These are phyloP conservation scores for Oithona nana DNA, from an alignment of 2,888 invertebrate genomes.

Conservation along the genomic window DNA sequence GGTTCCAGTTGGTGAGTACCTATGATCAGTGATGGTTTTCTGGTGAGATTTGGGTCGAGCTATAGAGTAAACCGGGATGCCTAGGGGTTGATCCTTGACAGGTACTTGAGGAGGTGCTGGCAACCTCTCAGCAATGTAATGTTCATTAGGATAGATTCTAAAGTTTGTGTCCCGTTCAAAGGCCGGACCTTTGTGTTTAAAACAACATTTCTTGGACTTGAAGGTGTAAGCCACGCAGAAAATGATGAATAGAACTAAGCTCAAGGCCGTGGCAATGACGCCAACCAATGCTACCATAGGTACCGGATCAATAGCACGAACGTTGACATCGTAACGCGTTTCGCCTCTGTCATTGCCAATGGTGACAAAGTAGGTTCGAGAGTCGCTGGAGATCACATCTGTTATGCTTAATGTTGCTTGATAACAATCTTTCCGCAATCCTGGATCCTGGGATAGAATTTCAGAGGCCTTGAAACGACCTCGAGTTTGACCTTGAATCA, in stretches of 20 bases:
- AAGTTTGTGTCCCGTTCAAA: neutral
- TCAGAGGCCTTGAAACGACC: neutral
- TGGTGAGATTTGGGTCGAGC: no score
- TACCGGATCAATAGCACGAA: neutral
- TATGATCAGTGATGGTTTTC: no score
- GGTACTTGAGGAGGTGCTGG: neutral
- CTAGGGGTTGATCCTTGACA: neutral
- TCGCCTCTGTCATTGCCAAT: neutral
- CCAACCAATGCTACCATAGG: neutral
- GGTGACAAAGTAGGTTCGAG: conserved; percentile 9
- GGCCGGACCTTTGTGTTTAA: neutral
- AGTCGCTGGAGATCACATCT: neutral
- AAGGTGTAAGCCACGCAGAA: neutral
- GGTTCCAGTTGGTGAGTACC: no score
- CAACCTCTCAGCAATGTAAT: neutral
- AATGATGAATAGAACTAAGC: neutral
- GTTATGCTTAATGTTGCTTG: neutral
- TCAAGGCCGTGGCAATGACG: neutral
- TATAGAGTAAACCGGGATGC: neutral
- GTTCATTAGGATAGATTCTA: neutral
- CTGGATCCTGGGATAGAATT: neutral
- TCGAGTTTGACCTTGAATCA: conserved; percentile 7
- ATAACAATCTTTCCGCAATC: neutral
- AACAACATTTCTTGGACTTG: neutral
- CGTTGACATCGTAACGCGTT: neutral